Percentiles rank a stretch among this genome's conserved stretches.
Conservation (phyloP, 2,113 vertebrate species). For the Loxodonta africana region DNA sequence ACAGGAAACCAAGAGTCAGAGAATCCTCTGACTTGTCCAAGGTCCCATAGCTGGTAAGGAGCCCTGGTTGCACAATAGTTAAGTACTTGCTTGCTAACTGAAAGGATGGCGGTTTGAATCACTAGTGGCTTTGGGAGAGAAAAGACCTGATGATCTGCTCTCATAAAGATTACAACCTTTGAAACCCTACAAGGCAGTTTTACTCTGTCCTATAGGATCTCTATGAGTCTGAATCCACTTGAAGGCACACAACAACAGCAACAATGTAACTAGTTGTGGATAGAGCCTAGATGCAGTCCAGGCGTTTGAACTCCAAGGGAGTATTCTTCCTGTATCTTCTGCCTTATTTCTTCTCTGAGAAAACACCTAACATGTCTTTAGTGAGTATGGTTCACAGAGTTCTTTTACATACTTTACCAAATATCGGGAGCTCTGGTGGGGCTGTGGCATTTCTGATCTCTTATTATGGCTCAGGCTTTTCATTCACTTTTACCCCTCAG, state of each 20-base stretch:
- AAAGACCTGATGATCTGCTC: too few relatives aligned
- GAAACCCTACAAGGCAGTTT: too few relatives aligned
- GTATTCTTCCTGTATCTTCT: neutral
- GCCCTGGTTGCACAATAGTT: too few relatives aligned
- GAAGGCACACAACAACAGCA: too few relatives aligned
- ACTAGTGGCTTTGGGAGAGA: too few relatives aligned
- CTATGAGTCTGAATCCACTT: too few relatives aligned
- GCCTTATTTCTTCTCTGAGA: neutral
- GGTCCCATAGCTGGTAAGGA: neutral
- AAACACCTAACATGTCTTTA: neutral
- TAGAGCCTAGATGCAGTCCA: neutral
- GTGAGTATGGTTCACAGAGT: neutral
- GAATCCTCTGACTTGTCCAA: neutral
- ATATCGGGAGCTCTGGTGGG: neutral
- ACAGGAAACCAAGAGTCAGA: neutral
- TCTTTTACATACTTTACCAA: neutral
- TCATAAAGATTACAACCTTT: too few relatives aligned
- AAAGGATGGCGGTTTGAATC: too few relatives aligned
- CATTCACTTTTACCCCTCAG: neutral
- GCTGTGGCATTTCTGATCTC: neutral
- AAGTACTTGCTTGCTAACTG: too few relatives aligned
- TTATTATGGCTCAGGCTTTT: constrained; percentile 39
- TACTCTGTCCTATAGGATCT: too few relatives aligned
- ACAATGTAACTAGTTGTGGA: too few relatives aligned
- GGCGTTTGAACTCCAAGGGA: neutral